Percentiles rank a stretch among this genome's conserved stretches.
These are phyloP conservation scores for Danio tinwini DNA, from an alignment of 2,797 vertebrate species.

Conservation along the genomic window DNA sequence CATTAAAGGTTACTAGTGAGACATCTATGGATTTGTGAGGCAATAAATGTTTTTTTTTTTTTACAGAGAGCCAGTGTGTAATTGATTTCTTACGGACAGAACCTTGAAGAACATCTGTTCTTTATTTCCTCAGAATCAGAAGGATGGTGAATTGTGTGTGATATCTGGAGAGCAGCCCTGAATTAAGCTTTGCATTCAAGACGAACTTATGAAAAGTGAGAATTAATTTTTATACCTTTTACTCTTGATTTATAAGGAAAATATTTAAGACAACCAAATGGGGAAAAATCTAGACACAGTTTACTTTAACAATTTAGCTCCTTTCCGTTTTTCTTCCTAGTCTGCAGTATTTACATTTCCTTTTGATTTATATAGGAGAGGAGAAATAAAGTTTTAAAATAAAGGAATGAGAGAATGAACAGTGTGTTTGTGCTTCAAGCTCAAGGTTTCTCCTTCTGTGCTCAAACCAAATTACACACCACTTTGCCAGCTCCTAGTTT, in stretches of 20 bases:
- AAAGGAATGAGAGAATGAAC: background rate
- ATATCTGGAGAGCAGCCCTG: constrained; percentile 28
- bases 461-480: constrained; percentile 41
- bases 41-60: constrained; percentile 2
- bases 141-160: constrained; percentile 19
- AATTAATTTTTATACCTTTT: too few species aligned
- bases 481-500: constrained; percentile 42
- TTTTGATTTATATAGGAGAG: background rate
- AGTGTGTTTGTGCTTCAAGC: background rate
- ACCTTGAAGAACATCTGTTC: constrained; percentile 36
- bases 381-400: background rate
- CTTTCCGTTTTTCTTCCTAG: background rate
- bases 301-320: background rate
- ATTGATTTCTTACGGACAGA: constrained; percentile 40
- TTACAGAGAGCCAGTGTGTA: constrained; percentile 1
- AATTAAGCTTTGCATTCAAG: constrained; percentile 10
- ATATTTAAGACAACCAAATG: too few species aligned
- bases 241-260: too few species aligned
- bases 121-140: constrained; percentile 22
- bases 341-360: background rate
- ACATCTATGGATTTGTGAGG: constrained; percentile 8
- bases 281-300: background rate
- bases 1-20: background rate
- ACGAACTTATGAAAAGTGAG: background rate
- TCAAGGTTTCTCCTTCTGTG: background rate